Percentiles rank a stretch among this genome's conserved stretches.
These are phyloP conservation scores for Aspiorhynchus laticeps DNA, from an alignment of 2,113 vertebrate species.

Conservation along the genomic window DNA sequence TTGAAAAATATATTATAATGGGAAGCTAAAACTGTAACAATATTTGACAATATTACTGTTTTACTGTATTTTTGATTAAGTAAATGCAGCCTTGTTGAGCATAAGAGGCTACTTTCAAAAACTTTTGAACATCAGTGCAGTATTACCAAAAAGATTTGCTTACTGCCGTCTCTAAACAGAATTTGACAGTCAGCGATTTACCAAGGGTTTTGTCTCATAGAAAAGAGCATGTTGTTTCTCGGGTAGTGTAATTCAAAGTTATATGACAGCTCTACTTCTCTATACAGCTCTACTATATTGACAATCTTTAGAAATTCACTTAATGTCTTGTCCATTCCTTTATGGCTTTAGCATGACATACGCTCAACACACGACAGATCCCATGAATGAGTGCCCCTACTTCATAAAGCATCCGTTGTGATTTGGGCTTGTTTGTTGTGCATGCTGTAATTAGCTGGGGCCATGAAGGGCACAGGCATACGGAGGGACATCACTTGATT, in stretches of 20 bases:
- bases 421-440: conserved; percentile 65
- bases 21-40: not conserved
- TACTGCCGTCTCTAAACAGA: not conserved
- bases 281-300: not conserved
- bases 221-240: not conserved
- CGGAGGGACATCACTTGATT: conserved; percentile 69
- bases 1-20: not conserved
- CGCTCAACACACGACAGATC: not conserved
- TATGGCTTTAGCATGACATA: conserved; percentile 36
- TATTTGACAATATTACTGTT: not conserved
- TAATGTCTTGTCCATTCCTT: conserved; percentile 33
- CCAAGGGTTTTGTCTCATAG: not conserved
- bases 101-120: not conserved
- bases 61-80: not conserved
- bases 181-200: not conserved
- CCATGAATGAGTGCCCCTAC: conserved; percentile 46
- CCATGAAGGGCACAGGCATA: conserved; percentile 61
- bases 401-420: conserved; percentile 62
- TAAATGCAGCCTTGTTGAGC: not conserved
- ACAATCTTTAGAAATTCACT: conserved; percentile 7
- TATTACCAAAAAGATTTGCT: not conserved
- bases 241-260: not conserved
- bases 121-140: not conserved
- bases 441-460: conserved; percentile 63
- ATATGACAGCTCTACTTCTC: not conserved